Percentiles rank a stretch among this genome's conserved stretches.
Conservation (phyloP, 1,140 invertebrate genomes). For the Phortica variegata region DNA sequence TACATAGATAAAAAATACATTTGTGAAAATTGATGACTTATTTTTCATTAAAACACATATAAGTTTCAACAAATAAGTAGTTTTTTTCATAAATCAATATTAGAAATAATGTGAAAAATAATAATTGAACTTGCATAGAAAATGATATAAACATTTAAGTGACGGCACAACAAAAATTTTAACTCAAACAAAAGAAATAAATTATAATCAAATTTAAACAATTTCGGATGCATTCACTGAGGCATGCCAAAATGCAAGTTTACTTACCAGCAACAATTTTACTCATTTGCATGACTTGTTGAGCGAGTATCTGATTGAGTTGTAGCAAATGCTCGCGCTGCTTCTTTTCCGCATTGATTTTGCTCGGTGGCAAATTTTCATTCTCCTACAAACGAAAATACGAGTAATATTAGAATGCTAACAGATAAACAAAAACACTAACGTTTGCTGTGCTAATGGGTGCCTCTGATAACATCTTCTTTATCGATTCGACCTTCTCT, state of each 20-base stretch:
- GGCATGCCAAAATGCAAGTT: not conserved
- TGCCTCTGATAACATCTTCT: constrained; percentile 82
- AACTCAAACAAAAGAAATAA: constrained; percentile 16
- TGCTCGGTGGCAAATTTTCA: constrained; percentile 58
- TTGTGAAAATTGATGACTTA: too few relatives aligned
- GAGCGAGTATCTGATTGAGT: constrained; percentile 87
- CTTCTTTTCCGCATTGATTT: constrained; percentile 78
- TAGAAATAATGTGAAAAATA: constrained; percentile 23
- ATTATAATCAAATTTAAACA: not conserved
- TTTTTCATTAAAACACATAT: constrained; percentile 1
- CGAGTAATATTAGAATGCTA: not conserved
- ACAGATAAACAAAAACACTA: constrained; percentile 8
- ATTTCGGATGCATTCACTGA: not conserved
- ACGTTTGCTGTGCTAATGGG: constrained; percentile 59
- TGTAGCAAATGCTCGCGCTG: constrained; percentile 84
- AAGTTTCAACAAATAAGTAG: constrained; percentile 18
- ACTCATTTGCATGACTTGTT: constrained; percentile 91
- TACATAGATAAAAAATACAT: too few relatives aligned
- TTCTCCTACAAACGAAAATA: constrained; percentile 33
- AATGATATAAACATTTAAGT: constrained; percentile 27
- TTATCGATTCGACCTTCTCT: constrained; percentile 87
- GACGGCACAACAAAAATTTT: constrained; percentile 8
- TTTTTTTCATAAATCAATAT: constrained; percentile 13
- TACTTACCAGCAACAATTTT: constrained; percentile 87
- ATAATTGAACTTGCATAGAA: constrained; percentile 40